phyloP scores from a whole-genome alignment of 2,797 vertebrate species.

The Microchirus variegatus region DNA sequence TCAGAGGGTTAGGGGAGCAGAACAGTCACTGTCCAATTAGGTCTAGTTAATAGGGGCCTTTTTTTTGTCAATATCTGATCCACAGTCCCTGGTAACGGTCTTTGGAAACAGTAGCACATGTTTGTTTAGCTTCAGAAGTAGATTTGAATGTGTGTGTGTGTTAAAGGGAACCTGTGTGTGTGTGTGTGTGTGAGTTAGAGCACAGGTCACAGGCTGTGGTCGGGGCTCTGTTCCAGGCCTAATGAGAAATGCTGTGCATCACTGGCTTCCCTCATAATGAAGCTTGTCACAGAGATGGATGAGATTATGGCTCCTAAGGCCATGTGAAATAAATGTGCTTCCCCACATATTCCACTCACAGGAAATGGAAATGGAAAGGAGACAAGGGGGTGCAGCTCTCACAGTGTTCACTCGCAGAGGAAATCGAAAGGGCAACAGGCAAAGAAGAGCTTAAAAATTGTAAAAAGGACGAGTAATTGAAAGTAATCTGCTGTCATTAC shows the following conservation, averaged over 20 bases:
- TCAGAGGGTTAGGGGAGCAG: conserved; percentile 55
- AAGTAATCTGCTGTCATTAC: conserved; percentile 55
- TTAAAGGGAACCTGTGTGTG: conserved; percentile 31
- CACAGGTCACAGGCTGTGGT: conserved; percentile 76
- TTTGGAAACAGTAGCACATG: conserved; percentile 55
- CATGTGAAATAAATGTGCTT: conserved; percentile 77
- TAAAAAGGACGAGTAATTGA: conserved; percentile 66
- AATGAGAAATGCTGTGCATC: conserved; percentile 83
- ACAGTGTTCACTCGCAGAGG: conserved; percentile 52
- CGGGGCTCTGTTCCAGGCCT: conserved; percentile 75
- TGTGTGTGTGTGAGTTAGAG: conserved; percentile 37
- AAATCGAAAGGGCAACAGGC: conserved; percentile 73
- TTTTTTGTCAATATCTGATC: conserved; percentile 68
- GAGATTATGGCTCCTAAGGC: conserved; percentile 81
- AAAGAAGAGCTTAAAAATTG: conserved; percentile 64
- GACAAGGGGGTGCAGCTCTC: conserved; percentile 55
- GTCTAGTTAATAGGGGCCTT: conserved; percentile 55
- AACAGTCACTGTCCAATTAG: conserved; percentile 71
- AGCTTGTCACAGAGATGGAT: conserved; percentile 86
- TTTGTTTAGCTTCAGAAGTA: conserved; percentile 49
- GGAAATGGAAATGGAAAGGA: conserved; percentile 68
- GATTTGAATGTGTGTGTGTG: conserved; percentile 28
- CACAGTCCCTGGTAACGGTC: conserved; percentile 34
- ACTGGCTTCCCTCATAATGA: conserved; percentile 82
- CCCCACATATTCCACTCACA: conserved; percentile 66